These are phyloP conservation scores for Calliphora vicina DNA, from an alignment of 1,140 invertebrate genomes.

Conservation along the genomic window DNA sequence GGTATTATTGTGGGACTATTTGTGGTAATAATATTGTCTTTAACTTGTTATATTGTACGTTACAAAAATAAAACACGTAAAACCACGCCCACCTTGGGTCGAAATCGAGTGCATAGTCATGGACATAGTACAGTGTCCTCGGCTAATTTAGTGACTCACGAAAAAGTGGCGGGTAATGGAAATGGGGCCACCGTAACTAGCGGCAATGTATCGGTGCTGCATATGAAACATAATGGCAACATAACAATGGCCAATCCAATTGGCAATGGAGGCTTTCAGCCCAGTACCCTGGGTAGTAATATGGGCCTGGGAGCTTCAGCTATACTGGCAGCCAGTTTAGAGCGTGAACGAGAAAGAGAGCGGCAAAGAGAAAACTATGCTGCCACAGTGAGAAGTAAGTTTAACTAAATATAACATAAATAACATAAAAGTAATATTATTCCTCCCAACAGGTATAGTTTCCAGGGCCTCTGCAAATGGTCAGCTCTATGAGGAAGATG, in stretches of 20 bases:
- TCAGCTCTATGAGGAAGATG: slow-evolving; percentile 60
- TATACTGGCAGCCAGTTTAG: slow-evolving; percentile 60
- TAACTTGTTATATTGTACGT: slow-evolving; percentile 59
- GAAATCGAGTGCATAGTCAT: slow-evolving; percentile 61
- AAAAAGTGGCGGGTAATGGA: slow-evolving; percentile 55
- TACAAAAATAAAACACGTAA: slow-evolving; percentile 55
- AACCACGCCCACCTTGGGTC: slow-evolving; percentile 44
- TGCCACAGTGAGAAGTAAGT: slow-evolving; percentile 63
- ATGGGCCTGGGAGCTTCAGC: slow-evolving; percentile 66
- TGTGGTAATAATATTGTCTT: slow-evolving; percentile 54
- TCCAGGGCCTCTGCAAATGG: slow-evolving; percentile 61
- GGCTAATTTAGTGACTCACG: slow-evolving; percentile 59
- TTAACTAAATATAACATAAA: not conserved
- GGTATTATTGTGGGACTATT: slow-evolving; percentile 56
- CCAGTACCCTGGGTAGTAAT: slow-evolving; percentile 62
- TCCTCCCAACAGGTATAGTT: slow-evolving; percentile 60
- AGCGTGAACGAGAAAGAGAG: slow-evolving; percentile 53
- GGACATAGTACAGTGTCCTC: slow-evolving; percentile 59
- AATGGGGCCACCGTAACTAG: slow-evolving; percentile 47
- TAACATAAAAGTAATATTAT: slow-evolving; percentile 26
- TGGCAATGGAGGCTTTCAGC: slow-evolving; percentile 50
- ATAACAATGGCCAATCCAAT: slow-evolving; percentile 59
- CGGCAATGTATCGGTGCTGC: slow-evolving; percentile 56
- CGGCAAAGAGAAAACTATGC: slow-evolving; percentile 60
- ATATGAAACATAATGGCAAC: slow-evolving; percentile 59